Evolutionary conservation across 2,113 vertebrate genomes (phyloP).

Genomic region (Capreolus pygargus): DNA sequence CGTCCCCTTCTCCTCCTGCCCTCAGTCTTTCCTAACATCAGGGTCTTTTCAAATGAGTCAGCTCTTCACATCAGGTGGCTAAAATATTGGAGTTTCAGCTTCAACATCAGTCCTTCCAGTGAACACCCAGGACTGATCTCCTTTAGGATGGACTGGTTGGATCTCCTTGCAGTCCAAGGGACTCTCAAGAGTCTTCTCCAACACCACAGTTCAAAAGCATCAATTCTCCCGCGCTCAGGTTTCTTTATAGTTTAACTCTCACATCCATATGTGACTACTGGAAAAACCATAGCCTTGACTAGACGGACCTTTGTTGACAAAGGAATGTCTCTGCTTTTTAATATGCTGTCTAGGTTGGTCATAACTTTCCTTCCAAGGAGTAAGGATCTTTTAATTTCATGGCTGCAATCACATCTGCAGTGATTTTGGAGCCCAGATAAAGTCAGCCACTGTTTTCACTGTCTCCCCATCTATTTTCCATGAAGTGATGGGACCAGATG

Average conservation of each 20-base stretch:
- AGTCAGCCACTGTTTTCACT: not conserved
- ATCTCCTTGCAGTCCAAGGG: not conserved
- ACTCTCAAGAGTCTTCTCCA: not conserved
- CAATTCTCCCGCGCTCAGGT: not conserved
- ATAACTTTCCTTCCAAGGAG: not conserved
- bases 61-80: not conserved
- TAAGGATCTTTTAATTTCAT: not conserved
- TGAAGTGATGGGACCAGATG: not conserved
- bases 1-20: not conserved
- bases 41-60: not conserved
- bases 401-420: not conserved
- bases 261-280: not conserved
- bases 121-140: not conserved
- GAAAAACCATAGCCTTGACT: not conserved
- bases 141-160: not conserved
- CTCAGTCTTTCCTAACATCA: not conserved
- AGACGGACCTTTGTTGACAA: not conserved
- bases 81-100: not conserved
- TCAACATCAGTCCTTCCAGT: not conserved
- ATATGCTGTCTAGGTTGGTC: not conserved
- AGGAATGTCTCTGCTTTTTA: not conserved
- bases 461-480: not conserved
- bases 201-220: not conserved
- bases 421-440: not conserved
- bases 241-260: not conserved